phyloP scores from a whole-genome alignment of 2,888 invertebrate genomes.

The Polydrusus tereticollis region DNA sequence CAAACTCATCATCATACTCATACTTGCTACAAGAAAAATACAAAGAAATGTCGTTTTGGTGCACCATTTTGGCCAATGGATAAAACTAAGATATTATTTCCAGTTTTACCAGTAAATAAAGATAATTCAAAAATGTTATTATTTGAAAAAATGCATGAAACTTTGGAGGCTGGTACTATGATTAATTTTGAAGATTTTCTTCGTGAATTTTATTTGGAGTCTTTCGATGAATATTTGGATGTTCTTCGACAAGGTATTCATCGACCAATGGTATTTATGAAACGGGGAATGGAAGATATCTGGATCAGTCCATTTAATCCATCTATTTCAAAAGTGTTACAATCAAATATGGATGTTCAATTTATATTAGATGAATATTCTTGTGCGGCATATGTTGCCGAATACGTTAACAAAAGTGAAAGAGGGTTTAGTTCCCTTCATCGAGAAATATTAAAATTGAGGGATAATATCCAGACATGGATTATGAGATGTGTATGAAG shows the following conservation, averaged over 20 bases:
- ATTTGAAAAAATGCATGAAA: too few species aligned
- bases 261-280: constrained; percentile 60
- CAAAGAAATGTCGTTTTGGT: constrained; percentile 55
- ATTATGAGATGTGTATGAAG: background rate
- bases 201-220: constrained; percentile 43
- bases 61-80: constrained; percentile 58
- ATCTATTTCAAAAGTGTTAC: constrained; percentile 57
- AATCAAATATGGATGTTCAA: constrained; percentile 63
- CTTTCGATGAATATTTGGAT: constrained; percentile 54
- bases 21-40: constrained; percentile 56
- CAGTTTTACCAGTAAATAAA: constrained; percentile 45
- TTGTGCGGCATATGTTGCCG: constrained; percentile 56
- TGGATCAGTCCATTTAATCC: constrained; percentile 64
- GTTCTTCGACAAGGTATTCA: constrained; percentile 51
- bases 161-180: too few species aligned
- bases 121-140: constrained; percentile 31
- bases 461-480: constrained; percentile 60
- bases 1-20: constrained; percentile 58
- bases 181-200: background rate
- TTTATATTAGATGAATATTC: constrained; percentile 64
- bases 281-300: constrained; percentile 59
- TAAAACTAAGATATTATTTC: constrained; percentile 52
- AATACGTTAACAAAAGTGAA: constrained; percentile 62
- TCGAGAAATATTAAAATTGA: constrained; percentile 56
- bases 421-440: constrained; percentile 57